Conservation (phyloP, 2,888 invertebrate species). For the Drosophila yooni region DNA sequence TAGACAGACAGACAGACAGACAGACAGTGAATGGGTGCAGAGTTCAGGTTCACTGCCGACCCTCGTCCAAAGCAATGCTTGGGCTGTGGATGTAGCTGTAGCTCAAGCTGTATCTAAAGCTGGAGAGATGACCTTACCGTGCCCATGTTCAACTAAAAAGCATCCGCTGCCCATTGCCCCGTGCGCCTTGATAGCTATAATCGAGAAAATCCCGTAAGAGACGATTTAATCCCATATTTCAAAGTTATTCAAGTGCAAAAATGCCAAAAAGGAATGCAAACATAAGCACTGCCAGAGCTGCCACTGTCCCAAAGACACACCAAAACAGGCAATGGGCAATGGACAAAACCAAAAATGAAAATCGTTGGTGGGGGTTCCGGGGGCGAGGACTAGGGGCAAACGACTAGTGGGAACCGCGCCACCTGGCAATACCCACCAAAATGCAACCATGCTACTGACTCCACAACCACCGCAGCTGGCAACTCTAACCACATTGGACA, state of each 20-base stretch:
- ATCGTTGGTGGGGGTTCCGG: slow-evolving; percentile 11
- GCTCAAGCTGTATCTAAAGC: slow-evolving; percentile 1
- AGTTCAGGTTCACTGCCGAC: slow-evolving; percentile 62
- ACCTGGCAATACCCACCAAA: slow-evolving; percentile 60
- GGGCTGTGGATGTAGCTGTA: background rate
- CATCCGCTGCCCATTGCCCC: slow-evolving; percentile 19
- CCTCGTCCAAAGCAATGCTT: slow-evolving; percentile 33
- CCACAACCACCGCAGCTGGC: slow-evolving; percentile 31
- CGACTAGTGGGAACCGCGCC: slow-evolving; percentile 64
- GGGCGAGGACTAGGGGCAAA: background rate
- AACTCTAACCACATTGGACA: slow-evolving; percentile 55
- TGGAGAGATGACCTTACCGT: slow-evolving; percentile 47
- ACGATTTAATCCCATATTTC: slow-evolving; percentile 84
- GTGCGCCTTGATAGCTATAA: slow-evolving; percentile 79
- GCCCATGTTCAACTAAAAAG: slow-evolving; percentile 17
- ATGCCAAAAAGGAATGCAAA: slow-evolving; percentile 82
- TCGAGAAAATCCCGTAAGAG: slow-evolving; percentile 83
- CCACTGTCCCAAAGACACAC: slow-evolving; percentile 50
- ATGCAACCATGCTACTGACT: slow-evolving; percentile 31
- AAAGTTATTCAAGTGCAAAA: slow-evolving; percentile 84
- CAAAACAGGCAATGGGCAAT: slow-evolving; percentile 25
- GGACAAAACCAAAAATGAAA: slow-evolving; percentile 18
- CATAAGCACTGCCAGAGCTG: slow-evolving; percentile 74
- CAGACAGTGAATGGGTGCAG: slow-evolving; percentile 30
- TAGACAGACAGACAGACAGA: background rate